phyloP scores from a whole-genome alignment of 2,888 invertebrate species.

The Griposia aprilina region DNA sequence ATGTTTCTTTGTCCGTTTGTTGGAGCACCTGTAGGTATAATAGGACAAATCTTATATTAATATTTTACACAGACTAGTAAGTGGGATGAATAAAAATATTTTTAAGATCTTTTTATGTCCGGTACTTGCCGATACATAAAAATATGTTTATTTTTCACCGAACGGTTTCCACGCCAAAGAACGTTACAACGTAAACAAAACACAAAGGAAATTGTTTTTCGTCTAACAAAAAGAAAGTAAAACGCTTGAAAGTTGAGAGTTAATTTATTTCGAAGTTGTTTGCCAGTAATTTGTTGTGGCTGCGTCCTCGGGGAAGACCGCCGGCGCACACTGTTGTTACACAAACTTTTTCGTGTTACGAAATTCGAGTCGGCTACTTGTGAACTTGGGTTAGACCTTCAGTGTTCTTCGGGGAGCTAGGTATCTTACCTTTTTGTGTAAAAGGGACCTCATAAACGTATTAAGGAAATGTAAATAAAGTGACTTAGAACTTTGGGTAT shows the following conservation, averaged over 20 bases:
- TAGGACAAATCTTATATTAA: conserved; percentile 14
- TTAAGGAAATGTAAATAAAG: conserved; percentile 55
- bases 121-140: conserved; percentile 63
- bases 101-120: conserved; percentile 41
- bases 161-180: conserved; percentile 73
- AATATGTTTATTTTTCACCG: conserved; percentile 70
- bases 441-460: conserved; percentile 58
- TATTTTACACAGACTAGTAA: conserved; percentile 19
- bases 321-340: conserved; percentile 80
- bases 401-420: conserved; percentile 67
- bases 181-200: conserved; percentile 81
- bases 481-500: conserved; percentile 24
- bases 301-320: conserved; percentile 84
- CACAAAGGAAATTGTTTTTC: conserved; percentile 88
- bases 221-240: conserved; percentile 85
- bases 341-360: conserved; percentile 84
- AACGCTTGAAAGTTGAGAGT: conserved; percentile 89
- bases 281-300: conserved; percentile 89
- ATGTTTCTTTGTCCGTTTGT: conserved; percentile 8
- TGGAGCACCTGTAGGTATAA: neutral
- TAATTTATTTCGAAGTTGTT: conserved; percentile 90
- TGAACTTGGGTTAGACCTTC: conserved; percentile 75
- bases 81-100: conserved; percentile 37
- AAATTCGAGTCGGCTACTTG: conserved; percentile 83
- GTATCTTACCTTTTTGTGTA: conserved; percentile 59